Evolutionary conservation across 2,113 vertebrate genomes (phyloP), one percentile per base, ranked within the genome.

Genomic region (Osmerus eperlanus): DNA sequence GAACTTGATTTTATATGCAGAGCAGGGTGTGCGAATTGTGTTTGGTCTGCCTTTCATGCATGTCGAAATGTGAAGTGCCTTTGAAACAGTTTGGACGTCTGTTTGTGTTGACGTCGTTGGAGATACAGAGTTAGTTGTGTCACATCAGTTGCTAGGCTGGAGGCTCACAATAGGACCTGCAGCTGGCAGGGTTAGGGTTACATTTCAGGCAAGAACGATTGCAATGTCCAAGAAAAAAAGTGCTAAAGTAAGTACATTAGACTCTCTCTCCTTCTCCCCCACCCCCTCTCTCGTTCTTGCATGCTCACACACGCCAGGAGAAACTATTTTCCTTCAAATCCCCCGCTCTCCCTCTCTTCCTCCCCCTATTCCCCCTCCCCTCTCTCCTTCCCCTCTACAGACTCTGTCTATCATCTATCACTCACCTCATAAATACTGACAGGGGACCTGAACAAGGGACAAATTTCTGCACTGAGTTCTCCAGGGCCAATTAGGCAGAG

Each of bases 351-450:
- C 18, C 15, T 8, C 54, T 16, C 54, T 55, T 8, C 15, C 54
- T 55, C 54, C 8, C 54, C 18, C 54, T 55, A 8, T 55, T 14
- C 18, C 0, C 18, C 54, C 15, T 21, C 15, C n/a, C 47, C 23
- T 15, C 8, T 51, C 29, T 54, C 23, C 61, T 28, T 58, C 21
- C 16, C 14, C 32, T 9, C 16, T 13, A 6, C 53, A 9, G 53
- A 51, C 61, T 56, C 36, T 61, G 36, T 67, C n/a, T 25, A 32
- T 67, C 77, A 70, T 90, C 79, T 41, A 32, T 4, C 80, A 28
- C 60, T 76, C 89, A 90, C 89, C 55, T 87, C 81, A 1, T 89
- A 86, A 91, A 91, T 82, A 85, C 85, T 81, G 85, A 89, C 83
- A 88, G 81, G 82, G 81, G 79, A 60, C 63, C 5, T 25, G 85